Base-by-base conservation (phyloP, 1,140 invertebrate species). In the Magallana gigas region DNA sequence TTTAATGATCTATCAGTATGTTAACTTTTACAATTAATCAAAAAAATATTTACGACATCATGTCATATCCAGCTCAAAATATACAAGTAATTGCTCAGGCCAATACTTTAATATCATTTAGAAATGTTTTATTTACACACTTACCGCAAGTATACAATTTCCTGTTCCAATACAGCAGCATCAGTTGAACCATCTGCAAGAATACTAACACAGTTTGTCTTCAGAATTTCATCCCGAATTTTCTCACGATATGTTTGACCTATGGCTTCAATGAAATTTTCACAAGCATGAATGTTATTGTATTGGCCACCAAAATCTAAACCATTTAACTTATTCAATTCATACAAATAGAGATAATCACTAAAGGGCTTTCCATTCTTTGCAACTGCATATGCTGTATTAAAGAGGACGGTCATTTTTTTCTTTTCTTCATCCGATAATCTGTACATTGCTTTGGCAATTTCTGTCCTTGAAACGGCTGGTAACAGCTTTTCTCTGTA, bases 331-430 rank as follows among this genome's bases (percentile, higher is more conserved):
- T 16, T 64, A 36, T 81, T 81, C 23, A 81, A 29, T 81, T 81
- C 76, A 81, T 29, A 81, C 8, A 84, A 23, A 16, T 84, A 84
- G 4, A 84, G 16, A 56, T 84, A 84, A 23, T 84, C 82, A 6
- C 57, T 23, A 59, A 84, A 84, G 36, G 81, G 81, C 23, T 83
- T 83, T 8, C 81, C 81, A 18, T 83, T 83, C 56, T 57, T 57
- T 83, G 12, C 82, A 58, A 58, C 82, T 59, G 82, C 82, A 84
- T 84, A 84, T 1, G 82, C 82, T 8, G 82, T 84, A 16, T 84
- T 84, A 18, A 84, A 84, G 5, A 84, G 36, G 36, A 84, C 59
- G 58, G 57, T 84, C 8, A 84, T 84, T 84, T 84, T 84, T 84
- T 84, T n/a, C 59, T 18, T 84, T n/a, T 84, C 82, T 59, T 84